phyloP scores from a whole-genome alignment of 2,888 invertebrate species.

The Drosophila limbata region DNA sequence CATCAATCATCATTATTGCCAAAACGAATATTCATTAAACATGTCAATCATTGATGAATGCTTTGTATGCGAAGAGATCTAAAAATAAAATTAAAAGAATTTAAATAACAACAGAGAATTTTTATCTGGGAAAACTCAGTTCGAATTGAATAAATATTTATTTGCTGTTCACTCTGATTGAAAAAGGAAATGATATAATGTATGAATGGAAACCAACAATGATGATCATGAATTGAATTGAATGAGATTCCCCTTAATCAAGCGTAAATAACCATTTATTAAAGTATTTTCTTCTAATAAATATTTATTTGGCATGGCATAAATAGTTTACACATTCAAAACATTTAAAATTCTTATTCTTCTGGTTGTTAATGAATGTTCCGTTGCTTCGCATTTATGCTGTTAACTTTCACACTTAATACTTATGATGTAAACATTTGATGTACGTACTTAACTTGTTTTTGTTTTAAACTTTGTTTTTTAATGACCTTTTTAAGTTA shows the following conservation, averaged over 20 bases:
- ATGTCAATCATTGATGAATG: conserved; percentile 58
- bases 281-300: conserved; percentile 40
- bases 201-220: conserved; percentile 8
- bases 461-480: conserved; percentile 18
- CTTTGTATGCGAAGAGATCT: conserved; percentile 7
- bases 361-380: conserved; percentile 33
- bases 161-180: conserved; percentile 11
- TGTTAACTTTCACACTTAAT: conserved; percentile 78
- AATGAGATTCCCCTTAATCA: not conserved
- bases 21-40: conserved; percentile 45
- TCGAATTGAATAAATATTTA: conserved; percentile 17
- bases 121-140: conserved; percentile 8
- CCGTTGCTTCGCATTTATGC: conserved; percentile 68
- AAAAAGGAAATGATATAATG: conserved; percentile 22
- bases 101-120: conserved; percentile 16
- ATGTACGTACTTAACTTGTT: conserved; percentile 47
- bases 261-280: not conserved
- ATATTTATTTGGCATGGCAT: conserved; percentile 68
- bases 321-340: conserved; percentile 74
- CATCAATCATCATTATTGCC: conserved; percentile 58
- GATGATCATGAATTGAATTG: conserved; percentile 23
- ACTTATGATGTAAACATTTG: conserved; percentile 55
- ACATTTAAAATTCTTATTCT: conserved; percentile 75
- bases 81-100: conserved; percentile 29
- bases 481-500: conserved; percentile 14